Base-by-base conservation (phyloP, 2,113 vertebrate genomes). In the Chlamydotis undulata region DNA sequence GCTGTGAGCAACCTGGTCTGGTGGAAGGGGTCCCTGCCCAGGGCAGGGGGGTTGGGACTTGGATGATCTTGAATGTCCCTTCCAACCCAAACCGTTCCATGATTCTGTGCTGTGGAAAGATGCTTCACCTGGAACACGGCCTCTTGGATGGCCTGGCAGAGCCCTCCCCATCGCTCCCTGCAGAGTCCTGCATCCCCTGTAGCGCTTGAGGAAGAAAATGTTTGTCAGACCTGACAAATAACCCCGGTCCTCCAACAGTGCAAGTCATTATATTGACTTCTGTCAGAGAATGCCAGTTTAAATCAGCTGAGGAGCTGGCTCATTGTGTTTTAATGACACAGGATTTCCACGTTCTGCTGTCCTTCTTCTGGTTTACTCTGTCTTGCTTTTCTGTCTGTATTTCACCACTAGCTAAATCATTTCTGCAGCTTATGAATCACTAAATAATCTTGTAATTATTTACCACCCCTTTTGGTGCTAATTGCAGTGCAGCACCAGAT, bases 371-470 rank as follows among this genome's bases (percentile, higher is more conserved):
- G 6, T 29, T 90, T 67, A 61, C 73, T 53, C 9, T 28, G 6
- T 9, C 39, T 87, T 60, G 2, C 69, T 28, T 26, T n/a, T 37
- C 25, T 47, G 56, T 49, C 76, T 56, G 37, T 86, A 21, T 93
- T 87, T 92, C 74, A 57, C 78, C 52, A 12, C 64, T 21, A 7
- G 84, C 24, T 88, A 47, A 94, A 71, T 90, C 65, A 87, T 82
- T 76, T 59, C 69, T 82, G 41, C 31, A 12, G 61, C 41, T 80
- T n/a, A 14, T 28, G 75, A 83, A 90, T 96, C 75, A 18, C 79
- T 47, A 70, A 89, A 41, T 75, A 86, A 89, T 49, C 61, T 19
- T 9, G 0, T 57, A 21, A 71, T 57, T 47, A 71, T 25, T 67
- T 68, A 73, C 37, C 82, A 93, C 47, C 55, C 39, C 25, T 85